phyloP scores from a whole-genome alignment of 2,888 invertebrate genomes.

The Altica lythri region DNA sequence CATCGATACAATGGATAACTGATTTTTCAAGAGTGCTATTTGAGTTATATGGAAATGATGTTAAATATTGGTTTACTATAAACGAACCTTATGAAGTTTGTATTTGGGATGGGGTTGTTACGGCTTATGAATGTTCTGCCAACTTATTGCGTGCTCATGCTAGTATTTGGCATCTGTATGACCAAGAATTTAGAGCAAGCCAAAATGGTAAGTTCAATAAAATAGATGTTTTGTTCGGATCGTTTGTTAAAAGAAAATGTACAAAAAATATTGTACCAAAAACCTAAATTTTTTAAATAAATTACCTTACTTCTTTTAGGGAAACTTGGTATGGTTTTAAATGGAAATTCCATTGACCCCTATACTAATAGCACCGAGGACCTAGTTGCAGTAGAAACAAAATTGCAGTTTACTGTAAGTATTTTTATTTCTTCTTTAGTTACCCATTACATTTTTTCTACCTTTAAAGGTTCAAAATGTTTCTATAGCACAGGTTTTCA shows the following conservation, averaged over 20 bases:
- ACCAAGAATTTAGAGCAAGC: constrained; percentile 14
- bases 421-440: no score
- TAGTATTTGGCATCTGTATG: constrained; percentile 19
- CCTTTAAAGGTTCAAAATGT: no score
- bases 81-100: constrained; percentile 24
- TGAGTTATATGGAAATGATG: constrained; percentile 20
- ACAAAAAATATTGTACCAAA: no score
- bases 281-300: no score
- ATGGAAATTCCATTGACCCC: constrained; percentile 63
- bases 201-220: constrained; percentile 21
- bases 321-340: constrained; percentile 62
- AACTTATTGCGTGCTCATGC: constrained; percentile 19
- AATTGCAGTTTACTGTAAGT: constrained; percentile 41
- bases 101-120: constrained; percentile 15
- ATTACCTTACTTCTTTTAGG: no score
- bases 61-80: constrained; percentile 27
- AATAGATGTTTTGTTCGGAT: no score
- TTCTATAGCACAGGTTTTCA: no score
- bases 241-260: no score
- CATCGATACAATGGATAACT: constrained; percentile 17
- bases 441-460: no score
- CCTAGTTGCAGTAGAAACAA: constrained; percentile 60
- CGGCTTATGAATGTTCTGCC: constrained; percentile 11
- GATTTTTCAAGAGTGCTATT: constrained; percentile 21
- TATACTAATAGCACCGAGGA: constrained; percentile 59